A percentile compares a stretch with the other conserved stretches of the same genome.
These are phyloP conservation scores for Tetrapedia diversipes DNA, from an alignment of 2,888 invertebrate species.

Conservation along the genomic window DNA sequence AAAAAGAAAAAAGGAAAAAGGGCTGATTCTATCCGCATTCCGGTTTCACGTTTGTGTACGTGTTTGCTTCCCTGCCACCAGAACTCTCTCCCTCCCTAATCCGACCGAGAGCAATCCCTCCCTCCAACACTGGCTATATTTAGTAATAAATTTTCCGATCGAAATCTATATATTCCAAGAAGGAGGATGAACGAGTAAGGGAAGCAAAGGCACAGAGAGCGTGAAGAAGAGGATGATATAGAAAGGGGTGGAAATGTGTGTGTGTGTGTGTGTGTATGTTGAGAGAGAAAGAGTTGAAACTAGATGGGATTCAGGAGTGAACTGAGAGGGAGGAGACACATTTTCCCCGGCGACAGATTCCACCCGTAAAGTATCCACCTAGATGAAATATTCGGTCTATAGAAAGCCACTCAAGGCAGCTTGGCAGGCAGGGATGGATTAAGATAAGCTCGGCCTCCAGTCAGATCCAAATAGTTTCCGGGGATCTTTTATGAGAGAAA, in stretches of 20 bases:
- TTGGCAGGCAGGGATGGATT: constrained; percentile 62
- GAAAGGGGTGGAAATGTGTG: not conserved
- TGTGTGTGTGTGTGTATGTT: not conserved
- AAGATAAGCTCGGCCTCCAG: constrained; percentile 60
- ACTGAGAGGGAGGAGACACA: constrained; percentile 56
- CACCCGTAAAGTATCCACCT: constrained; percentile 66
- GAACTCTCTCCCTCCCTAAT: constrained; percentile 42
- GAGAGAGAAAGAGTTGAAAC: constrained; percentile 9
- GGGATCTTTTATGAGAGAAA: constrained; percentile 31
- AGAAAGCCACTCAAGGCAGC: constrained; percentile 64
- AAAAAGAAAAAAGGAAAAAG: not conserved
- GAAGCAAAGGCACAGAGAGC: constrained; percentile 15
- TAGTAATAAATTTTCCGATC: constrained; percentile 63
- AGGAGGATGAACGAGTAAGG: constrained; percentile 26
- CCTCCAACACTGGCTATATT: constrained; percentile 49
- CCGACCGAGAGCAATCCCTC: constrained; percentile 46
- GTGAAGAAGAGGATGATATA: constrained; percentile 3
- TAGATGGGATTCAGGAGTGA: constrained; percentile 24
- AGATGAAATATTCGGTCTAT: constrained; percentile 69
- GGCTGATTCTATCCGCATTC: constrained; percentile 25
- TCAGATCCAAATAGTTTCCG: constrained; percentile 60
- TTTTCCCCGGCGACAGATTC: constrained; percentile 67
- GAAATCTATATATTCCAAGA: constrained; percentile 61
- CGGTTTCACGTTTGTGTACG: constrained; percentile 8
- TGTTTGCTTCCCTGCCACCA: constrained; percentile 20